Evolutionary conservation across 2,113 vertebrate genomes (phyloP).

Genomic region (Phocoena sinus): DNA sequence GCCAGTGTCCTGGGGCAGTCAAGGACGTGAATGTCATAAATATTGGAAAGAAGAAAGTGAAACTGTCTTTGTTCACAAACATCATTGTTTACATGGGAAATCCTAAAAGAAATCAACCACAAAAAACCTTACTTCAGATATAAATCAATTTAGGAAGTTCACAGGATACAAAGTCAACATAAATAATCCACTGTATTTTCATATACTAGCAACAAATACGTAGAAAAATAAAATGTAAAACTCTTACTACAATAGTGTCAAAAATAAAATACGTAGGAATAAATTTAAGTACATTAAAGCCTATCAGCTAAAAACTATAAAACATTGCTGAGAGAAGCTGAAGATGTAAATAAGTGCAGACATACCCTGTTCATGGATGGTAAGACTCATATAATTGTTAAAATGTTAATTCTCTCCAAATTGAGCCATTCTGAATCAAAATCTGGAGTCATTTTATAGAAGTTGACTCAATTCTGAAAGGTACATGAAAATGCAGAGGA

Average conservation of each 20-base stretch:
- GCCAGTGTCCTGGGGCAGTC: rapidly evolving
- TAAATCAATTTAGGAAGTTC: background rate
- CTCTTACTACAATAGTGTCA: background rate
- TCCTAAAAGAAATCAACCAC: background rate
- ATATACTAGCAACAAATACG: background rate
- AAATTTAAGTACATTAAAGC: background rate
- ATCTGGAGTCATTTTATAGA: background rate
- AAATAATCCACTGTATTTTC: background rate
- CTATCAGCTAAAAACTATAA: background rate
- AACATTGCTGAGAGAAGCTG: background rate
- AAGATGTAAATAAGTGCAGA: background rate
- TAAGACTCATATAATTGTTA: rapidly evolving
- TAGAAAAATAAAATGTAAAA: background rate
- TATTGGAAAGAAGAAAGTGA: background rate
- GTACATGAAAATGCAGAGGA: background rate
- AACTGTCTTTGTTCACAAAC: background rate
- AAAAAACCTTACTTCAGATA: background rate
- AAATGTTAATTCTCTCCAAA: background rate
- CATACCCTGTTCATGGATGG: background rate
- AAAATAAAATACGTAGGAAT: background rate
- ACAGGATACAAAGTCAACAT: background rate
- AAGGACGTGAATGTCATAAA: background rate
- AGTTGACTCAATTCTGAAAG: background rate
- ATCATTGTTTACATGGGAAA: background rate
- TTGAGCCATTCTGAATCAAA: background rate